Evolutionary conservation across 2,797 vertebrate species (phyloP).

Genomic region (Enteromius paludinosus): DNA sequence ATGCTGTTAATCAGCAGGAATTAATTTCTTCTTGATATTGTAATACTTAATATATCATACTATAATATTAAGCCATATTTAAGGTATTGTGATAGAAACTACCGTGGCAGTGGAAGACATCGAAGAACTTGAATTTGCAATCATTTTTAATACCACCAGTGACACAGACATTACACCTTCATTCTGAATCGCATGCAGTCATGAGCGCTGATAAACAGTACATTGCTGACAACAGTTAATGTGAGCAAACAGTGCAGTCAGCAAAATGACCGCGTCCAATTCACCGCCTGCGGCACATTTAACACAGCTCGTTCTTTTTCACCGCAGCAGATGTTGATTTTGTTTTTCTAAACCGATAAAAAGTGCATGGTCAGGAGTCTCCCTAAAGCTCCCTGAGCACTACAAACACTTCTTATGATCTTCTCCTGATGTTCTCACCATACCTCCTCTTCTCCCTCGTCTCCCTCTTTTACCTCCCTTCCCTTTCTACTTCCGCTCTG

Average conservation of each 20-base stretch:
- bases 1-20: neutral
- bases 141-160: neutral
- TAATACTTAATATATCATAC: neutral
- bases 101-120: neutral
- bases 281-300: slow-evolving; percentile 51
- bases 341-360: slow-evolving; percentile 64
- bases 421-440: slow-evolving; percentile 39
- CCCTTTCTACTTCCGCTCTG: slow-evolving; percentile 60
- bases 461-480: slow-evolving; percentile 38
- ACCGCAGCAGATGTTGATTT: slow-evolving; percentile 54
- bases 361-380: slow-evolving; percentile 62
- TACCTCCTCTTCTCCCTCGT: slow-evolving; percentile 15
- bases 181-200: slow-evolving; percentile 13
- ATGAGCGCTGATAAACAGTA: slow-evolving; percentile 30
- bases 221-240: slow-evolving; percentile 52
- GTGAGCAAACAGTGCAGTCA: slow-evolving; percentile 41
- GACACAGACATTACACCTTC: neutral
- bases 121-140: neutral
- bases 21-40: neutral
- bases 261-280: slow-evolving; percentile 46
- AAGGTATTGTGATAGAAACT: no score
- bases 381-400: slow-evolving; percentile 58
- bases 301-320: slow-evolving; percentile 48
- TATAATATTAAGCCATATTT: neutral
- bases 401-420: slow-evolving; percentile 67